phyloP scores from a whole-genome alignment of 2,797 vertebrate species.

The Pelodytes ibericus region DNA sequence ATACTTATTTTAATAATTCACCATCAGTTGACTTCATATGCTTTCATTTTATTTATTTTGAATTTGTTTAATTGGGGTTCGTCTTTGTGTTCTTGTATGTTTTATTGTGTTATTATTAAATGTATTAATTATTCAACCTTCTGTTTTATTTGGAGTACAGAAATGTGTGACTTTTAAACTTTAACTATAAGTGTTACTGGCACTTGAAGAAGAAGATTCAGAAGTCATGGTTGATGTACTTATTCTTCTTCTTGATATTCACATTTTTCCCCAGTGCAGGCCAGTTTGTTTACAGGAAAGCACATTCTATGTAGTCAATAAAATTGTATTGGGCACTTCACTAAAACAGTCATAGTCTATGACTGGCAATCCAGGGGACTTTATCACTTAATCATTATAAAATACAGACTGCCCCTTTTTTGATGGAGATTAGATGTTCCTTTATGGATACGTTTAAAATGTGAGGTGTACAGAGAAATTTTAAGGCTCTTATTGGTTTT shows the following conservation, averaged over 20 bases:
- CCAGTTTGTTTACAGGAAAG: not conserved
- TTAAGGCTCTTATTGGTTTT: constrained; percentile 37
- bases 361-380: not conserved
- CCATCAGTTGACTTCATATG: no score
- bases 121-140: no score
- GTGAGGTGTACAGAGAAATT: constrained; percentile 44
- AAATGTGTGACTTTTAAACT: no score
- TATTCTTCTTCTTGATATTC: not conserved
- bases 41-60: no score
- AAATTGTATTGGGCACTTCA: not conserved
- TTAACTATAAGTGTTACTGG: no score
- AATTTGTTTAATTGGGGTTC: no score
- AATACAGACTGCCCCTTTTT: constrained; percentile 11
- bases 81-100: no score
- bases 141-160: no score
- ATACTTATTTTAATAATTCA: no score
- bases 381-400: not conserved
- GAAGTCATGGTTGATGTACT: no score
- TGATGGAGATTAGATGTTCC: constrained; percentile 20
- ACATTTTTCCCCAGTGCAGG: not conserved
- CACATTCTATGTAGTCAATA: not conserved
- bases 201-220: no score
- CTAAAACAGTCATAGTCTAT: not conserved
- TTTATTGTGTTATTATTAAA: no score
- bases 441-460: constrained; percentile 38